Base-by-base conservation (phyloP, 53 echinoderm and acorn worm species). In the Holothuria scabra region DNA sequence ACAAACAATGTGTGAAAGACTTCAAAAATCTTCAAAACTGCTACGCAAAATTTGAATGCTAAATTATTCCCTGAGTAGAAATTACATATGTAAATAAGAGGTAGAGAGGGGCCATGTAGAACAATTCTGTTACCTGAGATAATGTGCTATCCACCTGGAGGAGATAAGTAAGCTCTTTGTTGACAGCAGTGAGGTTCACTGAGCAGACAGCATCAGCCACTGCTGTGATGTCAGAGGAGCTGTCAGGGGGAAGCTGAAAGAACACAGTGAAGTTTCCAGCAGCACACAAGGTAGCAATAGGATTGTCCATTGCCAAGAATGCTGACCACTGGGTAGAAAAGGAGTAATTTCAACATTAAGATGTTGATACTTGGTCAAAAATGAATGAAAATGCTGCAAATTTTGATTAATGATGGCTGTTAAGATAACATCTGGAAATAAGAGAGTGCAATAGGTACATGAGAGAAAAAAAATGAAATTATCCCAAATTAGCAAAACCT, bases 231-330 rank as follows among this genome's bases (percentile, higher is more conserved):
- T 93, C 74, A 1, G 83, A 66, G 8, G 79, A 65, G 14, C 89
- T 79, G 20, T 87, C 62, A 24, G 60, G 76, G 9, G 93, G 90
- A 1, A 85, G 74, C 80, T 84, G 62, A 66, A 93, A 67, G 87
- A 59, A n/a, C n/a, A n/a, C n/a, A n/a, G n/a, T n/a, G n/a, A n/a
- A n/a, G n/a, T n/a, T n/a, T n/a, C n/a, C n/a, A n/a, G n/a, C n/a
- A n/a, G n/a, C 38, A 76, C 93, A 93, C 72, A 93, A 67, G 22
- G 85, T 82, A 8, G 59, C 30, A 14, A 93, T 56, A 8, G 93
- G 93, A 31, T 85, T 78, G 13, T 89, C 41, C 68, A 82, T 87
- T 61, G 38, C 52, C 83, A 89, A 89, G 60, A 92, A 83, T 2
- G 37, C 52, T 9, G 75, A 24, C 78, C 67, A 59, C 92, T 92